Conservation (phyloP, 2,113 vertebrate genomes). For the Desmodus rotundus region DNA sequence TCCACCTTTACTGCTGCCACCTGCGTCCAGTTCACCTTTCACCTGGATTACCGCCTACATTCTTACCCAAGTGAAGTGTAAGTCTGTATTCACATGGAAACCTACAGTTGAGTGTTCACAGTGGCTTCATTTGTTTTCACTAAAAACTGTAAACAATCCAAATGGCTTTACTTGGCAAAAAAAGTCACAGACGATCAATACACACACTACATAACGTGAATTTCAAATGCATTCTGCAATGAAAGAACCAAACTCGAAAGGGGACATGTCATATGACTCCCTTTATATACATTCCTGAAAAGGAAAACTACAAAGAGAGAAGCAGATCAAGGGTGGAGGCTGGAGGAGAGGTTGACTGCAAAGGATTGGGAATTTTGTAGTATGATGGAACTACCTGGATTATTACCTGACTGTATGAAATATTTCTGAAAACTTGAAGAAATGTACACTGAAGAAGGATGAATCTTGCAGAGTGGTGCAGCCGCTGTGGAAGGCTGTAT, state of each 20-base stretch:
- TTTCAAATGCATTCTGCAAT: neutral
- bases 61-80: slow-evolving; percentile 1
- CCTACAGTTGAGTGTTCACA: neutral
- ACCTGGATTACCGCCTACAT: neutral
- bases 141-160: slow-evolving; percentile 26
- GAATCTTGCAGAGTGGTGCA: neutral
- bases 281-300: neutral
- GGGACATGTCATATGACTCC: neutral
- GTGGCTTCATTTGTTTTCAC: neutral
- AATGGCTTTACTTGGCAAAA: neutral
- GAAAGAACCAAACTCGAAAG: neutral
- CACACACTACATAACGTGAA: neutral
- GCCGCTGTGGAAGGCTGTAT: neutral
- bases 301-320: neutral
- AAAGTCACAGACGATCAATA: neutral
- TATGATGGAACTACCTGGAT: neutral
- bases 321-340: neutral
- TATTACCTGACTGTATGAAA: neutral
- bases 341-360: neutral
- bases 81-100: neutral
- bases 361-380: neutral
- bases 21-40: neutral
- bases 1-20: neutral
- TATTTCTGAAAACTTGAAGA: slow-evolving; percentile 14
- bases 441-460: neutral